Evolutionary conservation across 2,113 vertebrate genomes (phyloP).

Genomic region (Cheilinus undulatus): DNA sequence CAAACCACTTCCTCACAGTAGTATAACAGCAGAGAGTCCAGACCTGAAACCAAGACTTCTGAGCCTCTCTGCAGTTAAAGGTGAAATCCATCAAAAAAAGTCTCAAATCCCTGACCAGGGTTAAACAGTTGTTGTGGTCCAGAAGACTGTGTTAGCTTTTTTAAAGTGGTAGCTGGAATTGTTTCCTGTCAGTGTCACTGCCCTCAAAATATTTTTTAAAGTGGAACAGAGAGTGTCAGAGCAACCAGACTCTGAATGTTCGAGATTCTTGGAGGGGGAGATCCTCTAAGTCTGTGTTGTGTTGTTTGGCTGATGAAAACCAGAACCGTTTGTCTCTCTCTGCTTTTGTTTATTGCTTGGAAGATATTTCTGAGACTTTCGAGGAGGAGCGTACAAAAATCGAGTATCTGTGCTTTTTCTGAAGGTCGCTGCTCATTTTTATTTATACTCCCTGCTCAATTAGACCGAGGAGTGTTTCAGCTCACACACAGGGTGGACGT

Average conservation of each 20-base stretch:
- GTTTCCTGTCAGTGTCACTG: conserved; percentile 54
- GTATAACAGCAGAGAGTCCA: conserved; percentile 29
- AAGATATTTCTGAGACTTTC: conserved; percentile 21
- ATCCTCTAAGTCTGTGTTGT: conserved; percentile 18
- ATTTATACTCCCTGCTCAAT: conserved; percentile 33
- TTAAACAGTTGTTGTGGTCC: not conserved
- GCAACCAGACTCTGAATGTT: conserved; percentile 44
- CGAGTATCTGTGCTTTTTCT: conserved; percentile 13
- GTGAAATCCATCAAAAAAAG: conserved; percentile 32
- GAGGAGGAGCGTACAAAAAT: not conserved
- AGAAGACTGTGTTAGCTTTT: conserved; percentile 9
- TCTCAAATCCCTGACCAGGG: conserved; percentile 29
- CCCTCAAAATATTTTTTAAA: conserved; percentile 46
- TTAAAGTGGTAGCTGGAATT: conserved; percentile 42
- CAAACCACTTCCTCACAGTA: conserved; percentile 61
- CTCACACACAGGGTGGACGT: conserved; percentile 20
- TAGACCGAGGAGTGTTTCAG: conserved; percentile 21
- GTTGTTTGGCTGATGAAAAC: conserved; percentile 34
- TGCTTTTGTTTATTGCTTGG: not conserved
- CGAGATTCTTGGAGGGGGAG: conserved; percentile 39
- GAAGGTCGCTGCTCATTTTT: conserved; percentile 9
- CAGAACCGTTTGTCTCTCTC: not conserved
- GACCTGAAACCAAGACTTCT: conserved; percentile 34
- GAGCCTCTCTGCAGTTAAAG: conserved; percentile 16
- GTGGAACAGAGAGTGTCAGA: conserved; percentile 16